Conservation (phyloP, 1,140 invertebrate genomes). For the Trachymyrmex cornetzi region DNA sequence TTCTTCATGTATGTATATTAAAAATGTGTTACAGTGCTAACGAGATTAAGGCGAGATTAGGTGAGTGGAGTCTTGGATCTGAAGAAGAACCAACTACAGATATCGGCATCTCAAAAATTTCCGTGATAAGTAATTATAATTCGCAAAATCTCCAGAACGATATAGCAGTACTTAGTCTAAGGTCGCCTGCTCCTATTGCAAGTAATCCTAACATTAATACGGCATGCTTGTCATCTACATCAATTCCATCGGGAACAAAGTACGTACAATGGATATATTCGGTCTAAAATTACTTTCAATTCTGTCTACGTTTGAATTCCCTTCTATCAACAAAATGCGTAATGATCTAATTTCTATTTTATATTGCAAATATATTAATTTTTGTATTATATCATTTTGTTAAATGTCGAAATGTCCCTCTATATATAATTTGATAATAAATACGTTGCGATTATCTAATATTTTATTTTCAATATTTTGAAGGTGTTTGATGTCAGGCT, state of each 20-base stretch:
- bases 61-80: constrained; percentile 90
- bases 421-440: background rate
- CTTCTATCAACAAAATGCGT: background rate
- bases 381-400: background rate
- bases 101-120: constrained; percentile 87
- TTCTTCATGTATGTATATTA: background rate
- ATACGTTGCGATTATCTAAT: background rate
- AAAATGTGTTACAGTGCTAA: constrained; percentile 69
- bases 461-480: constrained; percentile 42
- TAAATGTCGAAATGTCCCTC: background rate
- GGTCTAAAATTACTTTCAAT: background rate
- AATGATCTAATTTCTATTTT: background rate
- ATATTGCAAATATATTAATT: constrained; percentile 7
- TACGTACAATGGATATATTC: constrained; percentile 69
- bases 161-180: constrained; percentile 89
- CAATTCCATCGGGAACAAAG: constrained; percentile 87
- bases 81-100: constrained; percentile 89
- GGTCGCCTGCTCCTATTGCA: constrained; percentile 87
- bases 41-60: constrained; percentile 89
- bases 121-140: constrained; percentile 87
- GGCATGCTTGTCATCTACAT: constrained; percentile 89
- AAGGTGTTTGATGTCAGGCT: constrained; percentile 93
- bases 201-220: constrained; percentile 90
- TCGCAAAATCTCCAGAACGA: constrained; percentile 90
- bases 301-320: background rate